These are phyloP conservation scores for Cyanoderma ruficeps DNA, from an alignment of 2,113 vertebrate genomes.

Conservation along the genomic window DNA sequence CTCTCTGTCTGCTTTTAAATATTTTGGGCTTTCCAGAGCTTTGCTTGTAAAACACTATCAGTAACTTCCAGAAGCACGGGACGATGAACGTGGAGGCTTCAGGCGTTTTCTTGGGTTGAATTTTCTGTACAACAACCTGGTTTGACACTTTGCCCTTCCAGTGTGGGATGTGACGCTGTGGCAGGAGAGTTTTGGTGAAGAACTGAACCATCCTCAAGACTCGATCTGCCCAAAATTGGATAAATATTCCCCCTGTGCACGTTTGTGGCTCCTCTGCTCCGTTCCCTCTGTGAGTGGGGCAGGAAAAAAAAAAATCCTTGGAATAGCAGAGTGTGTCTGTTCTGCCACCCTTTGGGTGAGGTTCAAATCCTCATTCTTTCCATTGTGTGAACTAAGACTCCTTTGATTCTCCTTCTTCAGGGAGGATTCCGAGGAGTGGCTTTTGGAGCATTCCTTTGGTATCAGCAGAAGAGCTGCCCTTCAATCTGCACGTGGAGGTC, in stretches of 20 bases:
- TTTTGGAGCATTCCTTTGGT: slow-evolving; percentile 35
- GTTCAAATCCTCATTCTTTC: slow-evolving; percentile 55
- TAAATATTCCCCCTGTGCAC: not conserved
- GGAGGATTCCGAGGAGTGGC: slow-evolving; percentile 56
- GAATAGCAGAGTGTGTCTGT: not conserved
- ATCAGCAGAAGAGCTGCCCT: slow-evolving; percentile 7
- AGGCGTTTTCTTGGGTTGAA: accelerated
- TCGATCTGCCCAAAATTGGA: accelerated
- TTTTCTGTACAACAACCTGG: accelerated
- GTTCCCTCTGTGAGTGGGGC: not conserved
- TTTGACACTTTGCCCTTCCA: not conserved
- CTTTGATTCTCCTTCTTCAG: not conserved
- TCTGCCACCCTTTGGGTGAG: slow-evolving; percentile 44
- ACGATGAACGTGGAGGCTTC: not conserved
- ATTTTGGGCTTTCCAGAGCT: not conserved
- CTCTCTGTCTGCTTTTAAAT: not conserved
- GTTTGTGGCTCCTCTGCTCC: not conserved
- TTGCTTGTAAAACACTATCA: not conserved
- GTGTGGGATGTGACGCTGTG: too few relatives aligned
- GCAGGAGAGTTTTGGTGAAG: not conserved
- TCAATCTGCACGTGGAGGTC: not conserved
- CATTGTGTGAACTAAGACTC: slow-evolving; percentile 26
- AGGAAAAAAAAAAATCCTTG: not conserved
- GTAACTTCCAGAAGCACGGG: not conserved
- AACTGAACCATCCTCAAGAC: accelerated